Conservation (phyloP, 2,113 vertebrate species). For the Rutilus rutilus region DNA sequence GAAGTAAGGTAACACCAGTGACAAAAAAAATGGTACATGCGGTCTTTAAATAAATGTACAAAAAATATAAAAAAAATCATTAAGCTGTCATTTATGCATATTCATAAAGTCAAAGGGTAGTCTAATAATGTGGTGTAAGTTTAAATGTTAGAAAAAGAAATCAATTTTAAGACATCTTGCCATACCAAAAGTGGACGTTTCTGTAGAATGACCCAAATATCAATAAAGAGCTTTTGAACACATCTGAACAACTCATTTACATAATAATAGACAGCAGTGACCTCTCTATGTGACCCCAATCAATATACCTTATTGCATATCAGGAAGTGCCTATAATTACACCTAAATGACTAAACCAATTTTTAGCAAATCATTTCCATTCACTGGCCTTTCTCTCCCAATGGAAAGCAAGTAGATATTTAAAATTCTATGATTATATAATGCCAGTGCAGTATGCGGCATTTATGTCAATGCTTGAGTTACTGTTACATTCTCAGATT, state of each 20-base stretch:
- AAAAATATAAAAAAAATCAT: too few species aligned
- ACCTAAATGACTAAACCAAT: background rate
- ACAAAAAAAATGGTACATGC: too few species aligned
- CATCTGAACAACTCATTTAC: conserved; percentile 3
- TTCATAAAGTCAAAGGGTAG: too few species aligned
- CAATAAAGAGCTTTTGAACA: background rate
- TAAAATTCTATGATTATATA: background rate
- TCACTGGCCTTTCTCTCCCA: background rate
- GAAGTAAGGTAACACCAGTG: too few species aligned
- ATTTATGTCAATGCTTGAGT: conserved; percentile 20
- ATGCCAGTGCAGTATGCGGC: background rate
- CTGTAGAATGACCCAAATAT: too few species aligned
- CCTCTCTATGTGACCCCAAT: conserved; percentile 3
- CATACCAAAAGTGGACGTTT: too few species aligned
- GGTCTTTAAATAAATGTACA: too few species aligned
- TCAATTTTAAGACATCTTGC: too few species aligned
- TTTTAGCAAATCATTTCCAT: background rate
- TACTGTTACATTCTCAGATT: background rate
- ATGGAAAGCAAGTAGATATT: background rate
- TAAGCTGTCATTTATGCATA: too few species aligned
- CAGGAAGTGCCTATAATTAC: conserved; percentile 9
- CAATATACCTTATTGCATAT: conserved; percentile 21
- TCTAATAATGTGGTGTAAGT: too few species aligned
- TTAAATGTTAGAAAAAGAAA: too few species aligned
- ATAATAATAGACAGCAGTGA: conserved; percentile 19